Percentiles rank a stretch among this genome's conserved stretches.
Evolutionary conservation across 2,113 vertebrate genomes (phyloP).

Genomic region (Spea multiplicata): DNA sequence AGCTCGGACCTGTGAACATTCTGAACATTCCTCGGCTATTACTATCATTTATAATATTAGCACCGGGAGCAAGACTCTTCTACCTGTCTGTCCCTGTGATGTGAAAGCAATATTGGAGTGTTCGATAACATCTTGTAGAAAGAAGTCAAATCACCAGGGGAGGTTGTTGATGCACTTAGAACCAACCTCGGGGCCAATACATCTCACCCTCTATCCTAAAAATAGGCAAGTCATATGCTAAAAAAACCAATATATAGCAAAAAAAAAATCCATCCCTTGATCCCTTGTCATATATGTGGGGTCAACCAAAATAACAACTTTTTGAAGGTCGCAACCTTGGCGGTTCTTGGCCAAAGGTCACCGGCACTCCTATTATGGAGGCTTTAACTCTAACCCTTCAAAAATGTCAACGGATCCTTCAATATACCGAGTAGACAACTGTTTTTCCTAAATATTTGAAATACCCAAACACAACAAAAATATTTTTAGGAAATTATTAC

Average conservation of each 20-base stretch:
- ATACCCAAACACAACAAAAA: too few species aligned
- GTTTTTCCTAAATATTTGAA: too few species aligned
- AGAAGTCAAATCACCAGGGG: constrained; percentile 11
- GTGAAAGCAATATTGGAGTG: constrained; percentile 22
- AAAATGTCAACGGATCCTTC: too few species aligned
- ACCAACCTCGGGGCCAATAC: constrained; percentile 3
- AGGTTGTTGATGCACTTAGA: constrained; percentile 24
- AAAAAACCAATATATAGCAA: constrained; percentile 4
- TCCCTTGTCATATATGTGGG: neutral
- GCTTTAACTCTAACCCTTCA: neutral
- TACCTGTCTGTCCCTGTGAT: constrained; percentile 32
- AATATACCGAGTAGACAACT: too few species aligned
- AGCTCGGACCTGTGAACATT: constrained; percentile 29
- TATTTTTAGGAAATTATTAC: too few species aligned
- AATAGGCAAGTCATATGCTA: constrained; percentile 26
- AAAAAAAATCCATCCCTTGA: neutral
- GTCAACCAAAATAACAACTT: neutral
- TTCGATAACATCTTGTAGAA: constrained; percentile 36
- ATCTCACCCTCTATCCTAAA: constrained; percentile 20
- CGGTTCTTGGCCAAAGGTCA: too few species aligned
- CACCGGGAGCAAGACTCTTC: constrained; percentile 38
- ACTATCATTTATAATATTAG: constrained; percentile 39
- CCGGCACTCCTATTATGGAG: neutral
- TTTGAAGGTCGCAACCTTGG: too few species aligned
- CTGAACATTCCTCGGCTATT: constrained; percentile 45